These are phyloP conservation scores for Calameuta filiformis DNA, from an alignment of 2,888 invertebrate genomes.

Conservation along the genomic window DNA sequence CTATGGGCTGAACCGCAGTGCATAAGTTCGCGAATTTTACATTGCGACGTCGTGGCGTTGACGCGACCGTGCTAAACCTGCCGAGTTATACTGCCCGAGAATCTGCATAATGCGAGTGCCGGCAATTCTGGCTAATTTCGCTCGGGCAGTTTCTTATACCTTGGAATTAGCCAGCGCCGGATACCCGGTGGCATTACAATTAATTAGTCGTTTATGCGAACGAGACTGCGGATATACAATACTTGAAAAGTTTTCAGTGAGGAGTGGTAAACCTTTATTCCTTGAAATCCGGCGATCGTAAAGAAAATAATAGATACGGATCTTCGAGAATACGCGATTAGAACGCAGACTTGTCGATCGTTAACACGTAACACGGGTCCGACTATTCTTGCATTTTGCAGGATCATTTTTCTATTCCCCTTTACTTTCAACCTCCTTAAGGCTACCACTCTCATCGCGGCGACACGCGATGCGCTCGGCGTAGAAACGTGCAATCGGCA, in stretches of 20 bases:
- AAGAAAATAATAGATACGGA: too few relatives aligned
- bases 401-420: not conserved
- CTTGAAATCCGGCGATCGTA: too few relatives aligned
- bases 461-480: not conserved
- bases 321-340: too few relatives aligned
- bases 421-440: not conserved
- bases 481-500: not conserved
- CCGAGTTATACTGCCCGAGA: conserved; percentile 39
- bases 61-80: conserved; percentile 42
- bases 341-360: too few relatives aligned
- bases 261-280: too few relatives aligned
- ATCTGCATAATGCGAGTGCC: conserved; percentile 49
- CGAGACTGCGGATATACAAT: too few relatives aligned
- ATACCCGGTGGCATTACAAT: conserved; percentile 30
- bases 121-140: conserved; percentile 31
- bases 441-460: not conserved
- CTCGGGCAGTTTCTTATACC: conserved; percentile 36
- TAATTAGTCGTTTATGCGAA: conserved; percentile 28
- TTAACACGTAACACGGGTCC: too few relatives aligned
- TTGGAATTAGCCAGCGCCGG: conserved; percentile 32
- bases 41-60: conserved; percentile 34
- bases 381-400: too few relatives aligned
- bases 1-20: not conserved
- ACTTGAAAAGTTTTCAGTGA: too few relatives aligned
- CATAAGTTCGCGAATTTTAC: conserved; percentile 42